Evolutionary conservation across 1,140 invertebrate species (phyloP).

Genomic region (Periplaneta americana): DNA sequence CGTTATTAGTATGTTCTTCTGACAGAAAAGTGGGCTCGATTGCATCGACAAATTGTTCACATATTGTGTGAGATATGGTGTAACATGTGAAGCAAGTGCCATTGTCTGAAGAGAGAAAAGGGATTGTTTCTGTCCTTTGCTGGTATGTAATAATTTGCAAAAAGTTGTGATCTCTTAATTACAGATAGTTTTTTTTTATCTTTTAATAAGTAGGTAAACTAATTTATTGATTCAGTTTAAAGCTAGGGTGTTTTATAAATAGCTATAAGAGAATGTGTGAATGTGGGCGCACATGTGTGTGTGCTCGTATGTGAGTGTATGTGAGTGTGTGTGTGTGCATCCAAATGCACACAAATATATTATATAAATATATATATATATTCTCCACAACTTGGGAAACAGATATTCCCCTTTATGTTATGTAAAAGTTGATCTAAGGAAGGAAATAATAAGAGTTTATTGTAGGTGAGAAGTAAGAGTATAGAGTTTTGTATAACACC

Average conservation of each 20-base stretch:
- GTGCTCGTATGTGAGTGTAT: background rate
- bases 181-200: background rate
- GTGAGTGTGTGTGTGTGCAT: no score
- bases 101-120: background rate
- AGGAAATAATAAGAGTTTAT: no score
- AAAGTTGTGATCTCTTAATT: background rate
- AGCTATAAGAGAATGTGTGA: background rate
- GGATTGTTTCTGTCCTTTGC: background rate
- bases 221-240: background rate
- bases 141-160: background rate
- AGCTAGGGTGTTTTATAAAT: background rate
- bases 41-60: background rate
- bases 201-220: background rate
- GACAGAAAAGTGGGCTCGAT: background rate
- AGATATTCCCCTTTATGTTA: no score
- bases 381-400: no score
- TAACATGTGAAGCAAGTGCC: background rate
- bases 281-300: background rate
- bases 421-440: no score
- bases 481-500: no score
- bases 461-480: no score
- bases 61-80: background rate
- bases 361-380: no score
- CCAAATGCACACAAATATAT: no score
- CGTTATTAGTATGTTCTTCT: no score